Base-by-base conservation (phyloP, 2,888 invertebrate genomes). In the Meliscaeva auricollis region DNA sequence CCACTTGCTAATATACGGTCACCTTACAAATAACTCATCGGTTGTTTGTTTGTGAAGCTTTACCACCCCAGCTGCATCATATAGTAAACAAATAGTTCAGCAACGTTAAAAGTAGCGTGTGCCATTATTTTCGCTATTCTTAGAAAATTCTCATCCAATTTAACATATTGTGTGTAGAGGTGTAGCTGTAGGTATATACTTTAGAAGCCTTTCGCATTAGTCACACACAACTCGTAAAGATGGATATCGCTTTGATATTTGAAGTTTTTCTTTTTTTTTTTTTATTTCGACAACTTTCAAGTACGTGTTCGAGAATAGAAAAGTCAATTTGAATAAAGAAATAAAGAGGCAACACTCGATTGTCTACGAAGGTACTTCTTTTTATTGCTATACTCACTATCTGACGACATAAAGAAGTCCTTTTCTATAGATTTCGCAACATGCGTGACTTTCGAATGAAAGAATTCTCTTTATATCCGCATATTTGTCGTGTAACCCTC, bases 361-460 rank as follows among this genome's bases (percentile, higher is more conserved):
- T 32, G 56, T 56, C 17, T 32, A 6, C 6, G 17, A 35, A 56
- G 15, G 15, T 1, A 17, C 11, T 56, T 56, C 6, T 20, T 20
- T 35, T 35, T 17, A 20, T 56, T 54, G n/a, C 9, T 30, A 17
- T 13, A 17, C 20, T 17, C 13, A 17, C 46, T 17, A 17, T 48
- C 9, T 20, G 26, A 26, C 26, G 26, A 26, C 26, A 26, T 4
- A 26, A 26, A 26, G 26, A 26, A 2, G 3, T 83, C 64, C 74
- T 78, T 15, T 26, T 48, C 9, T 15, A 15, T 13, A 11, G 3
- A 62, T 30, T 15, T 15, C 9, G 11, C 13, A 32, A 13, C 35
- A 70, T 84, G 79, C 75, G 70, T 79, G 75, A 79, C 79, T 75
- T 1, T n/a, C 35, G 52, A 46, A 66, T 20, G 52, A 35, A 84